These are phyloP conservation scores for Astyanax mexicanus DNA, from an alignment of 2,797 vertebrate genomes.

Conservation along the genomic window DNA sequence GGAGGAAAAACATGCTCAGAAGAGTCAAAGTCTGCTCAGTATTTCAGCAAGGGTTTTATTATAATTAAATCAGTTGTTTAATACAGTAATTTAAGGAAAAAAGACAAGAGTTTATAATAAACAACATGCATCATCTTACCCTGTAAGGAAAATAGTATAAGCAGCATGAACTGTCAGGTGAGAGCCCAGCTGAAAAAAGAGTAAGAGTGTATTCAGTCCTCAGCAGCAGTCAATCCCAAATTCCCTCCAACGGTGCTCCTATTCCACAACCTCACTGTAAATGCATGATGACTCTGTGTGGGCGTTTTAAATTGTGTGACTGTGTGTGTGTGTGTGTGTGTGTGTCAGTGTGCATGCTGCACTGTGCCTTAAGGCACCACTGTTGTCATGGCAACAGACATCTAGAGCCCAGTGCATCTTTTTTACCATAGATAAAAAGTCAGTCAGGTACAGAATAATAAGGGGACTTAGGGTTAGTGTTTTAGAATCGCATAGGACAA, in stretches of 20 bases:
- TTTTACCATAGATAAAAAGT: slow-evolving; percentile 13
- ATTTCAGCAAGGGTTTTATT: background rate
- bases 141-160: background rate
- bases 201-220: background rate
- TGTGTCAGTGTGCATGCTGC: slow-evolving; percentile 46
- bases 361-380: slow-evolving; percentile 68
- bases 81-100: background rate
- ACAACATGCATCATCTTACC: slow-evolving; percentile 27
- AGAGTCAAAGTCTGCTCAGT: slow-evolving; percentile 3
- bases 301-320: slow-evolving; percentile 51
- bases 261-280: slow-evolving; percentile 17
- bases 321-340: slow-evolving; percentile 48
- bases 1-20: too few relatives aligned
- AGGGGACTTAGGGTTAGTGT: background rate
- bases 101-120: background rate
- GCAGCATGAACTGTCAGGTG: background rate
- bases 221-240: background rate
- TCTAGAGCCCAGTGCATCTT: slow-evolving; percentile 70
- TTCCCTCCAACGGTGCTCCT: slow-evolving; percentile 7
- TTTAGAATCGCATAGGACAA: too few relatives aligned
- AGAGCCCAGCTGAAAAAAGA: background rate
- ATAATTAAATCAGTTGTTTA: background rate
- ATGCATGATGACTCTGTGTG: slow-evolving; percentile 29
- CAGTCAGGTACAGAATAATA: background rate
- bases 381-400: slow-evolving; percentile 95